Conservation (phyloP, 2,888 invertebrate species). For the Dasypogon diadema region DNA sequence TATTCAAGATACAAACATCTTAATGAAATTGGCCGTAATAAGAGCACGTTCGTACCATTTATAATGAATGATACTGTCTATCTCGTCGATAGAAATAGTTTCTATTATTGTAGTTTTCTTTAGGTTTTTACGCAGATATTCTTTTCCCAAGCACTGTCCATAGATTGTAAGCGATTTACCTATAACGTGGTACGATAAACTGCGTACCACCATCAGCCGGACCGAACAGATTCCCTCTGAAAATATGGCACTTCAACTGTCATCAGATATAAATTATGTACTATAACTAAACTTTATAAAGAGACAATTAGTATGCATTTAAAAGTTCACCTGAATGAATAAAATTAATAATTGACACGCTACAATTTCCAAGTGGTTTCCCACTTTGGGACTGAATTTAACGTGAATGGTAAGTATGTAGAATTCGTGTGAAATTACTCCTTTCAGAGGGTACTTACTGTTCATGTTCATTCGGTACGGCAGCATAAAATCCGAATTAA, state of each 20-base stretch:
- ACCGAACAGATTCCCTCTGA: background rate
- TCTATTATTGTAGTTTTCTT: conserved; percentile 12
- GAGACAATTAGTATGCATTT: conserved; percentile 18
- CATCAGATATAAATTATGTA: too few relatives aligned
- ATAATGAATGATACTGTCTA: background rate
- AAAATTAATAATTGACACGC: conserved; percentile 17
- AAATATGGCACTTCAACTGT: too few relatives aligned
- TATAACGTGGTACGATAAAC: too few relatives aligned
- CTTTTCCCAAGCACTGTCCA: background rate
- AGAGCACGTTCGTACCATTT: conserved; percentile 12
- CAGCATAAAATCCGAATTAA: conserved; percentile 13
- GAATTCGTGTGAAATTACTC: too few relatives aligned
- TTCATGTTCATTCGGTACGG: background rate
- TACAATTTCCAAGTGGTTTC: background rate
- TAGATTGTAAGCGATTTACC: too few relatives aligned
- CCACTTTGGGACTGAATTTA: background rate
- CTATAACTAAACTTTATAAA: background rate
- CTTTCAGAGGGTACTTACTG: background rate
- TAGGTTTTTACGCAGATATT: background rate
- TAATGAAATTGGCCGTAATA: conserved; percentile 6
- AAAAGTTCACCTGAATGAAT: background rate
- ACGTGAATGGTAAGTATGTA: background rate
- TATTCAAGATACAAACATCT: too few relatives aligned
- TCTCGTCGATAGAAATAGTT: background rate
- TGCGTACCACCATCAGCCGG: background rate